Evolutionary conservation across 2,888 invertebrate genomes (phyloP).

Genomic region (Odontomyia ornata): DNA sequence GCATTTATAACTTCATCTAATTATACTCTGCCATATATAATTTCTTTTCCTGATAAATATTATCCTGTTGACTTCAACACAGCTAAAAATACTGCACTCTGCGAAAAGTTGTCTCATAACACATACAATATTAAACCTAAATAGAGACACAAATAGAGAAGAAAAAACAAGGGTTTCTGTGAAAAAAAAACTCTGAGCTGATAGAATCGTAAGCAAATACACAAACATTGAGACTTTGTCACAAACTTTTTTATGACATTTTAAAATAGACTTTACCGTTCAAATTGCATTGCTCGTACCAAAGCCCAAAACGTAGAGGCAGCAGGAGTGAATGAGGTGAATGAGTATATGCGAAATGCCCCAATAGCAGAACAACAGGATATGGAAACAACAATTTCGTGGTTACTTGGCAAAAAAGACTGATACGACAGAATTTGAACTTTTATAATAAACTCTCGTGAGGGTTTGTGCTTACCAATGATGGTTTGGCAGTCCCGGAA

Average conservation of each 20-base stretch:
- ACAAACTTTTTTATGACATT: conserved; percentile 12
- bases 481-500: too few species aligned
- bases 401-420: background rate
- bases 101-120: too few species aligned
- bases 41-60: too few species aligned
- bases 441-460: background rate
- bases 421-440: background rate
- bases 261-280: conserved; percentile 15
- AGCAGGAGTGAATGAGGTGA: background rate
- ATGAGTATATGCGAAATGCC: background rate
- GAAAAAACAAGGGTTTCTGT: background rate
- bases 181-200: background rate
- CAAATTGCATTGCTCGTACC: background rate
- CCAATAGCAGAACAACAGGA: background rate
- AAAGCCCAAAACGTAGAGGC: background rate
- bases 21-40: too few species aligned
- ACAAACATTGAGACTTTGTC: background rate
- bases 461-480: background rate
- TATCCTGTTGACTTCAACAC: too few species aligned
- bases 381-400: background rate
- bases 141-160: background rate
- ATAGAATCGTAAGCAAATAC: background rate
- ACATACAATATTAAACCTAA: background rate
- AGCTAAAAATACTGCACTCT: too few species aligned
- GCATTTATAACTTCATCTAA: too few species aligned